Base-by-base conservation (phyloP, 2,797 vertebrate genomes). In the Tiaroga cobitis region DNA sequence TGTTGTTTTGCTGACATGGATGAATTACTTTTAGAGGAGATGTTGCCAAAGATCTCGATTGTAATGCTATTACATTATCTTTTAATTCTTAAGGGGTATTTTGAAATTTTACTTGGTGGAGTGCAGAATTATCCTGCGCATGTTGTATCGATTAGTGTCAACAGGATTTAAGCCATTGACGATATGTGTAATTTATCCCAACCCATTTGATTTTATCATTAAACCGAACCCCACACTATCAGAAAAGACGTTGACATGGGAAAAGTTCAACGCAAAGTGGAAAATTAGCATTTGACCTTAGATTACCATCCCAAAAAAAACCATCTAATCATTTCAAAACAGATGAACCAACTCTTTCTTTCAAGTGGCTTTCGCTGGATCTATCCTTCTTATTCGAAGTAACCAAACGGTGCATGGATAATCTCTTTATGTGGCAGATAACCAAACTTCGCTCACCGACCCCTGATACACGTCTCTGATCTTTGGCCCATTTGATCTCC, bases 401-500 rank as follows among this genome's bases (percentile, higher is more conserved):
- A 84, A 37, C 1, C 37, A 32, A 69, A 77, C 46, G 24, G 19
- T n/a, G 65, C 46, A 1, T 54, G 34, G 43, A 41, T 43, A 43
- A 54, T 29, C 19, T 85, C 73, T 80, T 69, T 81, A 56, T 70
- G 43, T 81, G 59, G 56, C 81, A 29, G 41, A 61, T 81, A 70
- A 78, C 59, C 83, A 87, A 63, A 76, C 41, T 54, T 67, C 54
- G 11, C 59, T 80, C 61, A 3, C 46, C 18, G 78, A 85, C 79
- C 79, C 34, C 63, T 76, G 70, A 87, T 69, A 56, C 21, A 37
- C 43, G 18, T 78, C 41, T 81, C 26, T 82, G 75, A 87, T 89
- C 51, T 19, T 77, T 77, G 75, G 86, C 69, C 65, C 69, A 80
- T 87, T 92, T 87, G 86, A 94, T 92, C 87, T 90, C 81, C 80